Conservation (phyloP, 2,797 vertebrate species). For the Clangula hyemalis region DNA sequence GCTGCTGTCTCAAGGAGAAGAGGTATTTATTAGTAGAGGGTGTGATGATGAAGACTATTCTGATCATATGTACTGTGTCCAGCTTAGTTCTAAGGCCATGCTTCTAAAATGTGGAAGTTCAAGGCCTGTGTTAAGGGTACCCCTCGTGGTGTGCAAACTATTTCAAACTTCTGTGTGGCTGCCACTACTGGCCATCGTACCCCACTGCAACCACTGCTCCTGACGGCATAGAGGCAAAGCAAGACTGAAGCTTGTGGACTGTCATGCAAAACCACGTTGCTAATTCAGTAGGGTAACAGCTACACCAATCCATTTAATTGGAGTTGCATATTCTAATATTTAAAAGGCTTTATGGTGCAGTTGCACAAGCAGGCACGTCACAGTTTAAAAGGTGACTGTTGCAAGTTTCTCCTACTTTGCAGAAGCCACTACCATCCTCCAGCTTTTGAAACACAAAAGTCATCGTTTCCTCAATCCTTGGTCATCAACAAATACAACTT, state of each 20-base stretch:
- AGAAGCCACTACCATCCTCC: not conserved
- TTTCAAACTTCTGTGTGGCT: not conserved
- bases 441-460: not conserved
- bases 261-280: not conserved
- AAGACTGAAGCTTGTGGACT: not conserved
- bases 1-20: not conserved
- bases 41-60: not conserved
- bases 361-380: not conserved
- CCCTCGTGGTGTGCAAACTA: not conserved
- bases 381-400: not conserved
- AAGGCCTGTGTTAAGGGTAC: not conserved
- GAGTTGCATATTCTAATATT: not conserved
- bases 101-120: not conserved
- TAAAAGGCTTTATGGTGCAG: not conserved
- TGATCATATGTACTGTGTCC: too few relatives aligned
- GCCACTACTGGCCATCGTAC: not conserved
- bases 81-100: not conserved
- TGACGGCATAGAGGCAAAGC: rapidly evolving
- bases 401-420: not conserved
- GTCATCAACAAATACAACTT: not conserved
- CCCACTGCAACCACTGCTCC: rapidly evolving
- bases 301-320: not conserved
- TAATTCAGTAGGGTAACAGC: not conserved
- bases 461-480: not conserved
- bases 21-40: not conserved